Evolutionary conservation across 2,888 invertebrate genomes (phyloP).

Genomic region (Branchellion lobata): DNA sequence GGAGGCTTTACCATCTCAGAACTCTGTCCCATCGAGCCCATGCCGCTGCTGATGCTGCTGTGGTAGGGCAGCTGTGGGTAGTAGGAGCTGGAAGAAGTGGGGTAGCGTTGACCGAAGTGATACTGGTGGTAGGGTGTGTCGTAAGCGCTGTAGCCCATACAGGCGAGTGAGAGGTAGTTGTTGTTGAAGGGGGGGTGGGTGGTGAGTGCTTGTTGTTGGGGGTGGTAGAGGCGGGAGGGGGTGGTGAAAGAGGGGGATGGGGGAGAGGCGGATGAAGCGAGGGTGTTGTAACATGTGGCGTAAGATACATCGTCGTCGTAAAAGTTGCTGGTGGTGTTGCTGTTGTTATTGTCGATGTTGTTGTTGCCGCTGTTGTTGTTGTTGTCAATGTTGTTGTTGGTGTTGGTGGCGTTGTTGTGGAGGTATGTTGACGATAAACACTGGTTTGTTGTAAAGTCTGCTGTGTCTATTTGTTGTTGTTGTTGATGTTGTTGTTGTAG

Average conservation of each 20-base stretch:
- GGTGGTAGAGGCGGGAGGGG: neutral
- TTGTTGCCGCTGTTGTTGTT: constrained; percentile 4
- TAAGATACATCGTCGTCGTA: neutral
- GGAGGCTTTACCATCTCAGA: constrained; percentile 82
- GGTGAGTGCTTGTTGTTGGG: neutral
- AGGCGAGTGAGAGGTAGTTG: constrained; percentile 38
- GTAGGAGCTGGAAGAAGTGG: constrained; percentile 15
- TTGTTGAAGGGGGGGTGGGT: constrained; percentile 11
- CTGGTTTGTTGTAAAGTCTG: neutral
- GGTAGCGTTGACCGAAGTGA: constrained; percentile 23
- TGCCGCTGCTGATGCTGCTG: constrained; percentile 17
- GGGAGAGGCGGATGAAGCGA: constrained; percentile 41
- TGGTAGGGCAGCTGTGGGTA: neutral
- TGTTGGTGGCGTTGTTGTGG: constrained; percentile 12
- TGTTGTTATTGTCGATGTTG: constrained; percentile 14
- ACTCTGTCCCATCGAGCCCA: constrained; percentile 52
- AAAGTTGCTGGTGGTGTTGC: neutral
- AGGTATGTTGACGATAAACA: neutral
- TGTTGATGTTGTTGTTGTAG: neutral
- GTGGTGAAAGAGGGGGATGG: constrained; percentile 35
- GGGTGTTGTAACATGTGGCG: constrained; percentile 2
- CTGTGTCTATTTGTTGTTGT: neutral
- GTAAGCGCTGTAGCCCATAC: constrained; percentile 43
- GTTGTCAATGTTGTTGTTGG: neutral
- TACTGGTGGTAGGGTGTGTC: constrained; percentile 31